Evolutionary conservation across 2,797 vertebrate species (phyloP), one percentile per base, ranked within the genome.

Genomic region (Notoglanidium macrostoma): DNA sequence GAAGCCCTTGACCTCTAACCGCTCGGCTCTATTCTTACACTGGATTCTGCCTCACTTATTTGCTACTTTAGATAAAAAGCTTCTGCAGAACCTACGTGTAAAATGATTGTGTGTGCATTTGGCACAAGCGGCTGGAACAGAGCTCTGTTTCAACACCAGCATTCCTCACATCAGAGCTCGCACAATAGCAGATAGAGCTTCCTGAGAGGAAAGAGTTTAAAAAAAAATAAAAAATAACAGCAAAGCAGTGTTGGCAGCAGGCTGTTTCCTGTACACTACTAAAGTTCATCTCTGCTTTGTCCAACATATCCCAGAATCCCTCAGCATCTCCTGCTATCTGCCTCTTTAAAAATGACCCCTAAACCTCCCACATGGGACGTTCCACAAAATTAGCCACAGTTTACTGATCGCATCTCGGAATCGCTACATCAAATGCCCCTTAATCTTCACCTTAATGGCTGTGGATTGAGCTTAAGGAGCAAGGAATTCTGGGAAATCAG

Each of bases 171-270:
- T 91, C 92, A 92, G 91, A 92, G 91, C 91, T 90, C 91, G 91
- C 94, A 94, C 94, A 95, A 94, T 95, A 92, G 93, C 94, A 95
- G 94, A 96, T 94, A 94, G 93, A 93, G 93, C 94, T 96, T 96
- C 95, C 95, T 95, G 93, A 94, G 91, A 95, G 94, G 95, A 95
- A 40, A 74, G 72, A 32, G n/a, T 76, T 76, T n/a, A 49, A 46
- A 49, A 74, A 51, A 76, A 51, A 8, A 76, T 21, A 26, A 59
- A 92, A 84, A 85, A 87, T 84, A 87, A 83, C 74, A 92, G 91
- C 93, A 90, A 91, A 95, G 90, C 91, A 86, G 92, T 91, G 92
- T 91, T 93, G 93, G 93, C 94, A 93, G 92, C 92, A 91, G 93
- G 94, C 93, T 92, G 95, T 94, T 95, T 94, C 94, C 94, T 92